phyloP scores from a whole-genome alignment of 2,888 invertebrate genomes.

The Oeneis ivallda region DNA sequence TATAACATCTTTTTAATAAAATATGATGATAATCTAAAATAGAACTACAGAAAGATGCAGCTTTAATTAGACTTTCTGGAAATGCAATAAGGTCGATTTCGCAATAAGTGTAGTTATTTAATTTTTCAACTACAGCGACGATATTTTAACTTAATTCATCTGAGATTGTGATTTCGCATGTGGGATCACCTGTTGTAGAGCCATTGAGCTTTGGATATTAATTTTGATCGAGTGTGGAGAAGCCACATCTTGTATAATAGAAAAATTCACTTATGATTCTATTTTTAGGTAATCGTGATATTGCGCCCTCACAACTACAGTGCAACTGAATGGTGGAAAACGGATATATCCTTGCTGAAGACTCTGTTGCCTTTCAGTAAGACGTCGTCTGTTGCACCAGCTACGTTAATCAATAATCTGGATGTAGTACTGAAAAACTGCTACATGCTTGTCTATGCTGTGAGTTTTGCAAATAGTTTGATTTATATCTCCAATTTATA shows the following conservation, averaged over 20 bases:
- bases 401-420: constrained; percentile 40
- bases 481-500: neutral
- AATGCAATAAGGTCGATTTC: too few relatives aligned
- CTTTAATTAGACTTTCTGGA: too few relatives aligned
- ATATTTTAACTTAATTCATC: too few relatives aligned
- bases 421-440: constrained; percentile 52
- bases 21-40: too few relatives aligned
- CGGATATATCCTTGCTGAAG: constrained; percentile 66
- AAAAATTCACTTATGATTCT: neutral
- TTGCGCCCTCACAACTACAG: constrained; percentile 62
- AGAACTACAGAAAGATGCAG: too few relatives aligned
- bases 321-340: constrained; percentile 61
- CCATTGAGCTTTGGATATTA: too few relatives aligned
- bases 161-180: too few relatives aligned
- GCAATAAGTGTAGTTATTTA: too few relatives aligned
- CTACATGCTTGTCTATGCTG: constrained; percentile 60
- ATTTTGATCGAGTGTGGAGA: too few relatives aligned
- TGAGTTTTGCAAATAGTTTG: constrained; percentile 44
- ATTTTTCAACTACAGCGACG: too few relatives aligned
- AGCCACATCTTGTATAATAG: neutral
- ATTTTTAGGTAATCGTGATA: constrained; percentile 37
- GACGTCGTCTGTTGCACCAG: constrained; percentile 50
- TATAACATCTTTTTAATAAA: too few relatives aligned
- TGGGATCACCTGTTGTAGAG: too few relatives aligned
- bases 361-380: constrained; percentile 63